A percentile compares a stretch with the other conserved stretches of the same genome.
phyloP scores from a whole-genome alignment of 2,797 vertebrate species.

The Leuciscus waleckii region DNA sequence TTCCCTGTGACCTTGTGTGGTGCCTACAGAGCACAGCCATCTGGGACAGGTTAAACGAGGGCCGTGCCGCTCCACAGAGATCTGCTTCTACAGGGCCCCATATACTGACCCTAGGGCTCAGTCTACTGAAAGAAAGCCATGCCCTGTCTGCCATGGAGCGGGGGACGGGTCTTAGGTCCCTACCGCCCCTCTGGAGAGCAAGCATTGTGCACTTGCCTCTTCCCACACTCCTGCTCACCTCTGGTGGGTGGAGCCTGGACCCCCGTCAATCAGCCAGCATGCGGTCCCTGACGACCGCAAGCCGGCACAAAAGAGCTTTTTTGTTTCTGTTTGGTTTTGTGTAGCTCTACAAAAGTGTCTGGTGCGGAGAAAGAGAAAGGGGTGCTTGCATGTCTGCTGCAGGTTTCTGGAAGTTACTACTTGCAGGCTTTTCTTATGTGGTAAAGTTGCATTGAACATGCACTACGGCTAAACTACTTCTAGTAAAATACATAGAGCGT shows the following conservation, averaged over 20 bases:
- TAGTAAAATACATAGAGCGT: constrained; percentile 10
- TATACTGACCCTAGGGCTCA: constrained; percentile 57
- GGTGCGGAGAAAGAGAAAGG: constrained; percentile 28
- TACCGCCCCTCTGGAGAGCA: constrained; percentile 35
- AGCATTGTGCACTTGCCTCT: constrained; percentile 62
- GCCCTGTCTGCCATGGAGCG: constrained; percentile 58
- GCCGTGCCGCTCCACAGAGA: constrained; percentile 47
- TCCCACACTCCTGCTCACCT: constrained; percentile 67
- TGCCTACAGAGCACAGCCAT: constrained; percentile 53
- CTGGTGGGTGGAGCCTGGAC: constrained; percentile 58
- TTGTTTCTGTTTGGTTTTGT: constrained; percentile 58
- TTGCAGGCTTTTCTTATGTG: constrained; percentile 25
- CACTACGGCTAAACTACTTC: constrained; percentile 35
- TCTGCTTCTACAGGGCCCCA: constrained; percentile 55
- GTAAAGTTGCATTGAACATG: constrained; percentile 42
- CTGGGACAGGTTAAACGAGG: constrained; percentile 56
- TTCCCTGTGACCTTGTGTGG: constrained; percentile 35
- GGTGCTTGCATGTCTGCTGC: constrained; percentile 25
- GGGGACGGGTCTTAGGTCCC: constrained; percentile 45
- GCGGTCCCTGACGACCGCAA: constrained; percentile 36
- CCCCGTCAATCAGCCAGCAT: constrained; percentile 60
- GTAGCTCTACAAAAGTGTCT: constrained; percentile 58
- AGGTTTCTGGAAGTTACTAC: constrained; percentile 26
- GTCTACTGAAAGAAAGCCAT: constrained; percentile 56
- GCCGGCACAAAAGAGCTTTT: constrained; percentile 58